Evolutionary conservation across 2,888 invertebrate species (phyloP), one percentile per base, ranked within the genome.

Genomic region (Kryphioiulus occultus): DNA sequence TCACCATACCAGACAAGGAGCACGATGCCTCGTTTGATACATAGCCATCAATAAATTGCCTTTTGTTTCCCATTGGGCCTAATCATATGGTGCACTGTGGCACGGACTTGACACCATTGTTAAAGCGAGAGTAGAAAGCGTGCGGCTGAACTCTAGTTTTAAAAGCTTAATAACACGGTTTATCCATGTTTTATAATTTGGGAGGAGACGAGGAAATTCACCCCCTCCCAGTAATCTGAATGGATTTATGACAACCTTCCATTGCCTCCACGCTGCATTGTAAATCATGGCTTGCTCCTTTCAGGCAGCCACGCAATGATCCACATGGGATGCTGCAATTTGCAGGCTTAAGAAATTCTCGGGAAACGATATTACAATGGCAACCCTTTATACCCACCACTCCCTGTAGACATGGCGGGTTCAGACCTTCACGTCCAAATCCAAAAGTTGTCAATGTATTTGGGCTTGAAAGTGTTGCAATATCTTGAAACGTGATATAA

Each of bases 111-210:
- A 35, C 32, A 30, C 30, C 83, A 83, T 83, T 30, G 83, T 35
- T 30, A 83, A 83, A 83, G 30, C 32, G 83, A 35, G 83, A 35
- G 35, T 12, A 83, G 83, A 35, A 83, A 83, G 83, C 30, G 35
- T 83, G 83, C 83, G 12, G 32, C 35, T 19, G 19, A 83, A 83
- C 30, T 83, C 83, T 26, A 35, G 19, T 83, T 83, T 83, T 35
- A 83, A 83, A 83, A 83, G 83, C 83, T 83, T 83, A 83, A 83
- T 83, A 83, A 83, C 35, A 83, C 32, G 83, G 83, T 83, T 83
- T 26, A 83, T 83, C 83, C 83, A 83, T 35, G 83, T 83, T 83
- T 83, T 83, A 83, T 83, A 83, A 83, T 83, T 83, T 83, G 83
- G 83, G 83, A 83, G 83, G 83, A 83, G 83, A 83, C 83, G 30